Evolutionary conservation across 2,888 invertebrate genomes (phyloP), one percentile per base, ranked within the genome.

Genomic region (Zaprionus lineosus): DNA sequence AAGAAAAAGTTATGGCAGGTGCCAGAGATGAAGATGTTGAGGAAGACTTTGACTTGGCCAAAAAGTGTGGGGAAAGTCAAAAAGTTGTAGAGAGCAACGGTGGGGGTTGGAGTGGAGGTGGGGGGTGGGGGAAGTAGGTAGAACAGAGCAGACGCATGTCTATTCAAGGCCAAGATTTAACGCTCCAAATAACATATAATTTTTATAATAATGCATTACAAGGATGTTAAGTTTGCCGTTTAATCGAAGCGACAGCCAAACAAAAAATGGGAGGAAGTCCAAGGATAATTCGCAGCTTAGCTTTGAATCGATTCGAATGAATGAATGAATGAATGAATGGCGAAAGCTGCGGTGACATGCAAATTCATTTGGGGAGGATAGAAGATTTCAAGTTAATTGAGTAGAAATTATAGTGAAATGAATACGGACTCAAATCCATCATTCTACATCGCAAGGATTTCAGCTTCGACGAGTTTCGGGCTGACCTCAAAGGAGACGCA

Each of bases 151-250:
- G n/a, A n/a, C n/a, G n/a, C n/a, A n/a, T n/a, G n/a, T n/a, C 41
- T 29, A 53, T 44, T 46, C 19, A 29, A 41, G 41, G 12, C 19
- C 39, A 12, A 31, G 58, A 59, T 63, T 59, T 63, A 78, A 83
- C 66, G 56, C 50, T 26, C 24, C 8, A 78, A 86, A 78, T 65
- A 76, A 65, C 73, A 86, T 86, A 81, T 73, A 58, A 78, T 78
- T 86, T 84, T 31, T 65, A 86, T 81, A 78, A 78, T 84, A 86
- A 72, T 65, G 60, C 60, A 65, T 68, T 65, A 63, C n/a, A 84
- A 84, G 81, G 84, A 68, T 58, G 44, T 51, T 44, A 51, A 53
- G 64, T n/a, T 52, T 63, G 51, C 64, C 57, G 66, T 52, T 71
- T 56, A 76, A 86, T 79, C 60, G 55, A 70, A 58, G 46, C 24